Evolutionary conservation across 2,797 vertebrate genomes (phyloP).

Genomic region (Sardinella longiceps): DNA sequence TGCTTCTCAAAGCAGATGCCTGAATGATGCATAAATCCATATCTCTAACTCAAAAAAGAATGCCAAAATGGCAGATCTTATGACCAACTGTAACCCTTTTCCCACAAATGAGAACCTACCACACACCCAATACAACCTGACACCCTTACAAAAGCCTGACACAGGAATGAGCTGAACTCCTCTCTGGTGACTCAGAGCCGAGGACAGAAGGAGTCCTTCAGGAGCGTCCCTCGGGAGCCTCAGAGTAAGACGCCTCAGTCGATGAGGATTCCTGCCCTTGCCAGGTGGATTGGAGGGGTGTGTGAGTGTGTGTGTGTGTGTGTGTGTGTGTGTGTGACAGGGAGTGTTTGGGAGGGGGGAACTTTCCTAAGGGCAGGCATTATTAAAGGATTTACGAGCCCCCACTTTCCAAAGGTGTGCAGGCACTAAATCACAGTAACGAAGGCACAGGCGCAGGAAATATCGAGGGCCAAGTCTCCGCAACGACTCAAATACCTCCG

Average conservation of each 20-base stretch:
- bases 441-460: slow-evolving; percentile 40
- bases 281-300: slow-evolving; percentile 28
- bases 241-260: slow-evolving; percentile 42
- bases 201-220: not conserved
- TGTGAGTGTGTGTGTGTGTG: too few species aligned
- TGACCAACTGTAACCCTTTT: not conserved
- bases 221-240: slow-evolving; percentile 30
- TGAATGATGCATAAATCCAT: not conserved
- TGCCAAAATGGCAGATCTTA: not conserved
- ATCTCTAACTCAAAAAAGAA: not conserved
- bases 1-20: not conserved
- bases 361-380: slow-evolving; percentile 57
- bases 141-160: not conserved
- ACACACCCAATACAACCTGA: not conserved
- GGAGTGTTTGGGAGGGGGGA: slow-evolving; percentile 26
- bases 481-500: not conserved
- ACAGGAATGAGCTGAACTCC: not conserved
- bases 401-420: slow-evolving; percentile 43
- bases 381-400: slow-evolving; percentile 57
- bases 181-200: not conserved
- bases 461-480: slow-evolving; percentile 49
- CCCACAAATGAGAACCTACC: not conserved
- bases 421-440: slow-evolving; percentile 50
- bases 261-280: slow-evolving; percentile 56
- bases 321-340: too few species aligned